phyloP scores from a whole-genome alignment of 2,888 invertebrate species.

The Drosophila anomalata region DNA sequence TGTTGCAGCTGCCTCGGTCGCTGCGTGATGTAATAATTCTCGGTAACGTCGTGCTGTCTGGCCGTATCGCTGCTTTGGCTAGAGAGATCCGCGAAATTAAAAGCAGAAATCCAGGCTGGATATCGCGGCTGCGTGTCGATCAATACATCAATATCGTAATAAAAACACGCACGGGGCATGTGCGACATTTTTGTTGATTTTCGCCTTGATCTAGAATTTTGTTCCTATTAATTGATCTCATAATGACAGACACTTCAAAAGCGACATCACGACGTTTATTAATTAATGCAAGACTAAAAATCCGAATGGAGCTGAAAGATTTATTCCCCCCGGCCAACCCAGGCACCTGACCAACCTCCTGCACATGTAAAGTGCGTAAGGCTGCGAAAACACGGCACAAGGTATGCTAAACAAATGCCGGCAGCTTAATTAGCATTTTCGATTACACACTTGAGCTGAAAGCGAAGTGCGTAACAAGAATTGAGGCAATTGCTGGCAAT shows the following conservation, averaged over 20 bases:
- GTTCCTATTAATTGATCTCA: constrained; percentile 82
- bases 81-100: constrained; percentile 50
- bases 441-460: constrained; percentile 50
- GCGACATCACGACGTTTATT: constrained; percentile 82
- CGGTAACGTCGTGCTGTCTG: constrained; percentile 70
- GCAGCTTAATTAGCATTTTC: constrained; percentile 82
- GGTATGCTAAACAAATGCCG: constrained; percentile 64
- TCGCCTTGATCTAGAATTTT: constrained; percentile 82
- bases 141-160: constrained; percentile 45
- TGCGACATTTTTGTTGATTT: constrained; percentile 75
- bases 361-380: constrained; percentile 67
- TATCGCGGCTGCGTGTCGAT: constrained; percentile 55
- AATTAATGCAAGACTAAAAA: constrained; percentile 68
- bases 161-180: constrained; percentile 48
- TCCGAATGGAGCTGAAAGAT: constrained; percentile 7
- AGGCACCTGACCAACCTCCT: constrained; percentile 48
- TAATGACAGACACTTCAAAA: constrained; percentile 81
- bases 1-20: constrained; percentile 39
- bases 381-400: constrained; percentile 5
- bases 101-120: constrained; percentile 30
- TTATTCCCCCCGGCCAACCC: not conserved
- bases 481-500: constrained; percentile 24
- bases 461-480: constrained; percentile 67
- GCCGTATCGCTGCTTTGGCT: constrained; percentile 16
- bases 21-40: constrained; percentile 75